Evolutionary conservation across 2,113 vertebrate species (phyloP), one percentile per base, ranked within the genome.

Genomic region (Baryphthengus martii): DNA sequence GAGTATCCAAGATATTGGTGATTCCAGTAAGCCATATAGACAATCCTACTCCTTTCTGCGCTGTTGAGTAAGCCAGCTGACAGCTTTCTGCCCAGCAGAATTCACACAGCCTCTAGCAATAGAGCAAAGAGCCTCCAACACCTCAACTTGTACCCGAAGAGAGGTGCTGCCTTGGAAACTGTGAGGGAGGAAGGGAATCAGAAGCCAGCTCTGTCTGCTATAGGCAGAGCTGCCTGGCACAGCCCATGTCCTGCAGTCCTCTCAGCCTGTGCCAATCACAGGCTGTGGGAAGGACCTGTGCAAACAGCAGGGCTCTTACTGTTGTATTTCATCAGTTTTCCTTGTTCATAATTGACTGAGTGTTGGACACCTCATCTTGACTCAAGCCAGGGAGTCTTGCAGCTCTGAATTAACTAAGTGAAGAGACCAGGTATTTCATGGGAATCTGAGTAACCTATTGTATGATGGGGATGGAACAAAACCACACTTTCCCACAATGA

Each of bases 391-490:
- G 10, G 16, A 45, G 40, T 7, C 26, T 42, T 71, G 35, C 7
- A 25, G 35, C 39, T 59, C 45, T 18, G n/a, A 11, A 62, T 33
- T 11, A 58, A 40, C 37, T 25, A 40, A 52, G 17, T 35, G 31
- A 33, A 42, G 40, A 74, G 14, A 49, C 21, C 47, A 65, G 47
- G 33, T 4, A 31, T 67, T 79, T 72, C 1, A 12, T 10, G 12
- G 39, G 52, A 68, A 26, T 75, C 13, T 33, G 61, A 61, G 42
- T 45, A 76, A 53, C 15, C 37, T 67, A 42, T 24, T 71, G 39
- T 50, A 29, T 49, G 52, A 42, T 0, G 0, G 3, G 4, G 3
- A 4, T 2, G 20, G 13, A 49, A 16, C 47, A 49, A 63, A 79
- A 20, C 35, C 35, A 63, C 37, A 3, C 5, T 71, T 89, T 67